Percentiles rank a stretch among this genome's conserved stretches.
These are phyloP conservation scores for Protonibea diacanthus DNA, from an alignment of 2,797 vertebrate species.

Conservation along the genomic window DNA sequence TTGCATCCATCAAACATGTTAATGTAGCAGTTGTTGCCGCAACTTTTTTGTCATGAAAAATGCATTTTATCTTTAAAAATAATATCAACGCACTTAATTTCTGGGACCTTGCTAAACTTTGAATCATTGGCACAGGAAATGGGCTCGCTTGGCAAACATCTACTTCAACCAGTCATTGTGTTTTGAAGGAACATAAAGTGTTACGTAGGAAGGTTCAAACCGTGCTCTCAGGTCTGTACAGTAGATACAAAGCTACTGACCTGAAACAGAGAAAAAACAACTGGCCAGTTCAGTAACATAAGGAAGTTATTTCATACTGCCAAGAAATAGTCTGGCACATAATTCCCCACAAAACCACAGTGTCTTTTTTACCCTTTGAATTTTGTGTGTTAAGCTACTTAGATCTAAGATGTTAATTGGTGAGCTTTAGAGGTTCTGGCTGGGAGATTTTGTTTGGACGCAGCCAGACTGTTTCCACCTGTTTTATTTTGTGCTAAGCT, in stretches of 20 bases:
- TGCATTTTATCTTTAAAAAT: neutral
- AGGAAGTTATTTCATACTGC: neutral
- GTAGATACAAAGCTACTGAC: no score
- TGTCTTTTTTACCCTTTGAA: neutral
- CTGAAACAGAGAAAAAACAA: no score
- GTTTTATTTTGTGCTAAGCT: neutral
- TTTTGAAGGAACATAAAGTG: no score
- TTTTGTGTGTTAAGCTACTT: no score
- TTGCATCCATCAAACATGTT: no score
- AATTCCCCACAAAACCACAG: neutral
- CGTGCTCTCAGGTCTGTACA: no score
- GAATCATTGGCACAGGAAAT: no score
- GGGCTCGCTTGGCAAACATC: no score
- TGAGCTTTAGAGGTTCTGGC: neutral
- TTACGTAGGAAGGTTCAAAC: no score
- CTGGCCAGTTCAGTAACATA: neutral
- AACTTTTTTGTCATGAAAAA: neutral
- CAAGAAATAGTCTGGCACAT: neutral
- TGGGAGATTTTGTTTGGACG: neutral
- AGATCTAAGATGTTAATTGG: neutral
- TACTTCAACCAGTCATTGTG: no score
- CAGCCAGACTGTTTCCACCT: neutral
- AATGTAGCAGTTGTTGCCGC: neutral
- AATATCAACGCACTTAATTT: neutral
- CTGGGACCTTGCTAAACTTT: neutral